Evolutionary conservation across 1,140 invertebrate species (phyloP), one percentile per base, ranked within the genome.

Genomic region (Homalodisca vitripennis): DNA sequence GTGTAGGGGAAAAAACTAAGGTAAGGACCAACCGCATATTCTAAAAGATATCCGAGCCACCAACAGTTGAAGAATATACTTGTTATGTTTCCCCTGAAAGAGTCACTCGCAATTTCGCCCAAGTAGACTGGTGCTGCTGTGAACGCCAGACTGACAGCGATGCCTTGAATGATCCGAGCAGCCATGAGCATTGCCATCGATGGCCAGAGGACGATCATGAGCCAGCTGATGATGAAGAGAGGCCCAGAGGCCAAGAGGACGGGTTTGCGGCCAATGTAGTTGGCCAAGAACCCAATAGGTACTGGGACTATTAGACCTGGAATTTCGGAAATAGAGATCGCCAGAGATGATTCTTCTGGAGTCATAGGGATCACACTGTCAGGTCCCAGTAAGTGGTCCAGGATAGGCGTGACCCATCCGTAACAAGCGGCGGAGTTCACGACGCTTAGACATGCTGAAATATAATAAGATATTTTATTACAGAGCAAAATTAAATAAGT

Each of bases 1-100:
- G 89, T 87, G 17, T 92, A 82, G 1, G 80, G 80, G 41, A 80
- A 77, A 79, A 94, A 94, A 0, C 82, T 81, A 0, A 92, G 82
- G 74, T 81, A 89, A 0, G 92, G 87, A 0, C 94, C 94, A 41
- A 93, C 82, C 0, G 82, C 77, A 76, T 94, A 96, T 0, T 89
- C 83, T 27, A 89, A 84, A 0, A 95, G 77, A 71, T 94, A 87
- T 3, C 95, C 95, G 22, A 90, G 71, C 3, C 86, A 86, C 46
- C 90, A 86, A 75, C 91, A 70, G 6, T 85, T 87, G 73, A 91
- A 89, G 67, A 88, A 88, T 72, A 87, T 85, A 31, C 86, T 85
- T 3, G 87, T 87, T 1, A 91, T 75, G 1, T 84, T 79, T 6
- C 88, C 87, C 66, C 89, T 77, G n/a, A 86, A 79, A 3, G 82